Evolutionary conservation across 2,113 vertebrate genomes (phyloP), one percentile per base, ranked within the genome.

Genomic region (Cervus canadensis): DNA sequence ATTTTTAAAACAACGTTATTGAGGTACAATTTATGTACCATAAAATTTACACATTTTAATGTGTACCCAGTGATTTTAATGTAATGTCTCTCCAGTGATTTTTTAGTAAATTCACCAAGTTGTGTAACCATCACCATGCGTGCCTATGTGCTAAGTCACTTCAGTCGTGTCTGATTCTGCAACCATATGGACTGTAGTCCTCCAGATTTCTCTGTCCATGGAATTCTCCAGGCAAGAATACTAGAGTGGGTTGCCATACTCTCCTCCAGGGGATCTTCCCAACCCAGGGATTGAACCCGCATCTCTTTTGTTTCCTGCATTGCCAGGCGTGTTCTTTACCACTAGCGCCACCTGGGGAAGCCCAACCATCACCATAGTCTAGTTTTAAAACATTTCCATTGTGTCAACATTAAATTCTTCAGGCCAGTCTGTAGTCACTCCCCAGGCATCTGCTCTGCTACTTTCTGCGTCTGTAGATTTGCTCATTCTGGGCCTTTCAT

Each of bases 81-180:
- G 16, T 76, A 76, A 26, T 43, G 40, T 76, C 56, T 23, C 1
- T 13, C n/a, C 36, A 45, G 0, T 33, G 52, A 59, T 1, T 43
- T 62, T 62, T 91, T 7, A 64, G 40, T 33, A 30, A 85, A 26
- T n/a, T 30, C 30, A 23, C 13, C 33, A 33, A 56, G 33, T 30
- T 60, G 17, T 7, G 45, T 7, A 57, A 11, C 50, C 36, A 57
- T 13, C 43, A 1, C 81, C 9, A 1, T 23, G 67, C 9, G 0
- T 40, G 67, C 67, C 0, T 12, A 10, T 13, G 2, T 12, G 9
- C 64, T 71, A 40, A 71, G 19, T 71, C 19, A 40, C 67, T 71
- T 74, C 10, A 3, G 67, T 74, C 0, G 0, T 74, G 67, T 74
- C 67, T 2, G 3, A 74, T 3, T 74, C 67, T 40, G 67, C 5